Base-by-base conservation (phyloP, 2,888 invertebrate species). In the Antitype chi region DNA sequence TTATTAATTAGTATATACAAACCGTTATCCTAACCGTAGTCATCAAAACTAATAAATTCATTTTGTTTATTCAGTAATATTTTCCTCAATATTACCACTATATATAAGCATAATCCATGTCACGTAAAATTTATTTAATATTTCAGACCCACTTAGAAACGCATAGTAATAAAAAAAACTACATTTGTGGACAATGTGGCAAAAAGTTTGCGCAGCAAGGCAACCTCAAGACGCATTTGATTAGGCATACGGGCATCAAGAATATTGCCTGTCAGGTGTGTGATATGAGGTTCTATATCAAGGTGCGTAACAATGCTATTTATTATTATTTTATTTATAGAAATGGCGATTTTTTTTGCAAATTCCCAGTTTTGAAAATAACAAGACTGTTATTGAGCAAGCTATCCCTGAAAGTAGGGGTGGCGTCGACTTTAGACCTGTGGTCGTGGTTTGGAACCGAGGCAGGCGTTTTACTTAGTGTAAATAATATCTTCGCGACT, bases 101-200 rank as follows among this genome's bases (percentile, higher is more conserved):
- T 11, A 11, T 52, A 43, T 62, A 2, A 38, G 17, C 49, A 32
- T 17, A 20, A 72, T 25, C 20, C 20, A 20, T 57, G 73, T 6
- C 43, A 28, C 13, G 28, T 55, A 13, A 13, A 38, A 17, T 76
- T 43, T 81, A 0, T 53, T 78, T 57, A 15, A 13, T 53, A 53
- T 91, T 96, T 17, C 97, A 98, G 96, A 97, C 98, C n/a, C 98
- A 98, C 89, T 96, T 96, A 81, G 94, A 93, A 82, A 95, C 94
- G 0, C 98, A 98, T 89, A 97, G 97, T 43, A 98, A 98, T 7
- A 97, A 97, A 89, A 98, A 98, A 89, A 98, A 98, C 69, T 98
- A 97, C 88, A 97, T 97, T 57, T 98, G 98, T 88, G 97, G 97
- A 2, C 96, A 97, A 81, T 98, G 98, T 89, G 98, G 98, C 0